These are phyloP conservation scores for Gavia stellata DNA, from an alignment of 2,113 vertebrate species.

Conservation along the genomic window DNA sequence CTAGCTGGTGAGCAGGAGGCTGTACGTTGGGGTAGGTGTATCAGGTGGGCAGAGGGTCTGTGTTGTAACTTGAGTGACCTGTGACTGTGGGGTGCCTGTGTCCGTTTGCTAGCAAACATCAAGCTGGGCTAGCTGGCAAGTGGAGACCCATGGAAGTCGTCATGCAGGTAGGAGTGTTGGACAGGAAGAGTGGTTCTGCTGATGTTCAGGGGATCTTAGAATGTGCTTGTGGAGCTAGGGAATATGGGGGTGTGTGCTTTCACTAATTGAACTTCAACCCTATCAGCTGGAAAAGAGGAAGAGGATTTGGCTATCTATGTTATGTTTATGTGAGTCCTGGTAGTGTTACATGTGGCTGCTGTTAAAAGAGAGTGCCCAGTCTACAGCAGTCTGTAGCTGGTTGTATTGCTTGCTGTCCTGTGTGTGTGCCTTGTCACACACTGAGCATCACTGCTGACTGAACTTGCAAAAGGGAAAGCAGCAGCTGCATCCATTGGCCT, in stretches of 20 bases:
- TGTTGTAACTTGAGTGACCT: not conserved
- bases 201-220: not conserved
- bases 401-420: not conserved
- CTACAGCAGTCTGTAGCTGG: not conserved
- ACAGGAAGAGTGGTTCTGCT: not conserved
- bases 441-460: not conserved
- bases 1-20: not conserved
- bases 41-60: not conserved
- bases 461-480: not conserved
- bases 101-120: not conserved
- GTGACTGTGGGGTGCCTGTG: no score
- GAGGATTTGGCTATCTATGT: not conserved
- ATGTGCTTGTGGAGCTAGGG: not conserved
- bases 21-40: rapidly evolving
- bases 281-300: not conserved
- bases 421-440: not conserved
- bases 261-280: not conserved
- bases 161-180: not conserved
- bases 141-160: not conserved
- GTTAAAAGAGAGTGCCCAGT: not conserved
- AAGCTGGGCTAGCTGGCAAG: not conserved
- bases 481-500: not conserved
- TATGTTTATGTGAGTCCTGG: not conserved
- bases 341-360: not conserved
- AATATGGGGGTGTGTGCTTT: rapidly evolving